A percentile compares a stretch with the other conserved stretches of the same genome.
These are phyloP conservation scores for Drosophila putrida DNA, from an alignment of 2,888 invertebrate species.

Conservation along the genomic window DNA sequence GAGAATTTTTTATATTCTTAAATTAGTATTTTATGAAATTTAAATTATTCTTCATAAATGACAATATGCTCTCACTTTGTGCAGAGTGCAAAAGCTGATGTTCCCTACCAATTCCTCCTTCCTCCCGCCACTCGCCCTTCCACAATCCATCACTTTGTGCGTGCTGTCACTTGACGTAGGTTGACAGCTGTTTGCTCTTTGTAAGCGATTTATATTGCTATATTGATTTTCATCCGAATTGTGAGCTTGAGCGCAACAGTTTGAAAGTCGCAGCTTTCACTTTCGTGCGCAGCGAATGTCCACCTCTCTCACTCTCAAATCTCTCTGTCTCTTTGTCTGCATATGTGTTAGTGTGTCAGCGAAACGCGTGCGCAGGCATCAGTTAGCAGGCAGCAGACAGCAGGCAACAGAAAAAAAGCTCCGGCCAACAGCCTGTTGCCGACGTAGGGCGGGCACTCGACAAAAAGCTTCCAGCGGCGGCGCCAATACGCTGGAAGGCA, in stretches of 20 bases:
- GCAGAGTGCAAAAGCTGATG: slow-evolving; percentile 12
- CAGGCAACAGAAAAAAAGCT: slow-evolving; percentile 40
- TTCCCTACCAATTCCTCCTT: slow-evolving; percentile 1
- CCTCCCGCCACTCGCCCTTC: too few relatives aligned
- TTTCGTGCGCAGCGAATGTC: slow-evolving; percentile 61
- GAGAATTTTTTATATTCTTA: neutral
- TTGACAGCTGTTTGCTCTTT: slow-evolving; percentile 80
- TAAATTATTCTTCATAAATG: neutral
- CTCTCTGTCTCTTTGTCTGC: slow-evolving; percentile 56
- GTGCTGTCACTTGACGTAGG: slow-evolving; percentile 70
- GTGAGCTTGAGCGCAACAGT: slow-evolving; percentile 70
- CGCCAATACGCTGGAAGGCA: slow-evolving; percentile 67
- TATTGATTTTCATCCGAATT: slow-evolving; percentile 74
- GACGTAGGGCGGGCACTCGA: slow-evolving; percentile 41
- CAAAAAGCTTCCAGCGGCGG: slow-evolving; percentile 45
- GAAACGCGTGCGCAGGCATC: slow-evolving; percentile 63
- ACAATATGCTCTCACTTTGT: slow-evolving; percentile 10
- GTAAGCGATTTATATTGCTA: slow-evolving; percentile 57
- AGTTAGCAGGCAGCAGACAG: too few relatives aligned
- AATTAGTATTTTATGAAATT: too few relatives aligned
- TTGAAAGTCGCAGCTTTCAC: slow-evolving; percentile 80
- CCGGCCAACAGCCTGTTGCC: slow-evolving; percentile 67
- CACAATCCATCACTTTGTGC: slow-evolving; percentile 2
- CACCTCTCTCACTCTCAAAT: slow-evolving; percentile 15
- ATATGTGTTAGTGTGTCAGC: slow-evolving; percentile 77